Conservation (phyloP, 2,113 vertebrate species). For the Callipepla squamata region DNA sequence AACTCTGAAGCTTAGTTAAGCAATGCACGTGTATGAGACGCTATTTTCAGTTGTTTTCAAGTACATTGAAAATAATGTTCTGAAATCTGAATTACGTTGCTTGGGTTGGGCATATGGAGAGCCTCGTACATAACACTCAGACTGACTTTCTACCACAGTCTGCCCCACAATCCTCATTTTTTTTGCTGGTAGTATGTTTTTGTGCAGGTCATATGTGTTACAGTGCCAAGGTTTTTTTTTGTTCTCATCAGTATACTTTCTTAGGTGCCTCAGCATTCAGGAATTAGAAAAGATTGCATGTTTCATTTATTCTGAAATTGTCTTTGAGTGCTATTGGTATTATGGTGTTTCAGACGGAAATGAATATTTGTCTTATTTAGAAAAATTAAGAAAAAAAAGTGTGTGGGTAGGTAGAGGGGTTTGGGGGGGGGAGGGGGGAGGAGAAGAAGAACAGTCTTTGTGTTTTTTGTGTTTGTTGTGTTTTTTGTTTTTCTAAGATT, state of each 20-base stretch:
- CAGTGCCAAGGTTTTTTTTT: neutral
- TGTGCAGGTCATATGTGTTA: fast-evolving
- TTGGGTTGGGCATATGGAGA: neutral
- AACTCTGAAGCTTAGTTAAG: neutral
- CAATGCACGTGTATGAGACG: neutral
- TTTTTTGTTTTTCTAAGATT: neutral
- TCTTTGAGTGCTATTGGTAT: neutral
- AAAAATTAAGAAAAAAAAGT: neutral
- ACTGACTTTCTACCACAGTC: neutral
- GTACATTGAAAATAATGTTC: neutral
- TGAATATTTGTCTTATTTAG: neutral
- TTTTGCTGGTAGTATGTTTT: neutral
- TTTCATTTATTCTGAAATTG: neutral
- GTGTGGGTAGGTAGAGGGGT: too few species aligned
- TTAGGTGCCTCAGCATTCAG: neutral
- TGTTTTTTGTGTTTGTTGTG: neutral
- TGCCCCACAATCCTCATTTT: neutral
- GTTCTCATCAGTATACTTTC: neutral
- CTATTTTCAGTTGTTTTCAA: neutral
- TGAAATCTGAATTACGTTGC: neutral
- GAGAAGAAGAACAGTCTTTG: neutral
- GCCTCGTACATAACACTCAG: fast-evolving
- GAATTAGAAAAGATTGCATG: neutral
- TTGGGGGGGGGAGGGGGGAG: fast-evolving
- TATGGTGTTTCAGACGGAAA: neutral